Base-by-base conservation (phyloP, 2,888 invertebrate species). In the Napeogenes sylphis region DNA sequence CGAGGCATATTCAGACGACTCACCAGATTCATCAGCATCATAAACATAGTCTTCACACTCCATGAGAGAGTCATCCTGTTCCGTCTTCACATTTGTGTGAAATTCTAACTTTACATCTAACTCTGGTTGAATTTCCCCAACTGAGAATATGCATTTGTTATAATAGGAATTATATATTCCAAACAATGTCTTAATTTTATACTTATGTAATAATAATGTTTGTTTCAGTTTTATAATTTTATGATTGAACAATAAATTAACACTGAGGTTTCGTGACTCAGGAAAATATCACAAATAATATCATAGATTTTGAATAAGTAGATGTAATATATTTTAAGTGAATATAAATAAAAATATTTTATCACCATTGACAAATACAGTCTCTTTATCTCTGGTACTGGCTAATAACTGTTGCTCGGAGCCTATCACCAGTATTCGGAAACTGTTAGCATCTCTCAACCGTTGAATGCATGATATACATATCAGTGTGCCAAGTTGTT, bases 361-460 rank as follows among this genome's bases (percentile, higher is more conserved):
- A 61, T 70, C 72, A 84, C 83, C 81, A 71, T 81, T 82, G 47
- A 83, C 78, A 72, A 84, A 85, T 0, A 82, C 68, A 2, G 75
- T 78, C n/a, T 76, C 73, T 56, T 82, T 81, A 4, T 77, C 68
- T 8, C 71, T 72, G 0, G 77, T 55, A 0, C 70, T 70, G 2
- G 74, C 69, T 0, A 84, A 67, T 8, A 87, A 65, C 8, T 76
- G 73, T 12, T 75, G 74, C 70, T 89, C 88, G 0, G 81, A 77
- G 21, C 72, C 74, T 0, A 76, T 70, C 12, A 83, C 84, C 77
- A 81, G 77, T 61, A 73, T 71, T 0, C 83, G 79, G 69, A 89
- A 86, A n/a, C 69, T 75, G 32, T 74, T 75, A 0, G 88, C 86
- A 0, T 85, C 84, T 2, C 77, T 71, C 0, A 88, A 71, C 0